Percentiles rank a stretch among this genome's conserved stretches.
Conservation (phyloP, 2,797 vertebrate species). For the Heterohyrax brucei region DNA sequence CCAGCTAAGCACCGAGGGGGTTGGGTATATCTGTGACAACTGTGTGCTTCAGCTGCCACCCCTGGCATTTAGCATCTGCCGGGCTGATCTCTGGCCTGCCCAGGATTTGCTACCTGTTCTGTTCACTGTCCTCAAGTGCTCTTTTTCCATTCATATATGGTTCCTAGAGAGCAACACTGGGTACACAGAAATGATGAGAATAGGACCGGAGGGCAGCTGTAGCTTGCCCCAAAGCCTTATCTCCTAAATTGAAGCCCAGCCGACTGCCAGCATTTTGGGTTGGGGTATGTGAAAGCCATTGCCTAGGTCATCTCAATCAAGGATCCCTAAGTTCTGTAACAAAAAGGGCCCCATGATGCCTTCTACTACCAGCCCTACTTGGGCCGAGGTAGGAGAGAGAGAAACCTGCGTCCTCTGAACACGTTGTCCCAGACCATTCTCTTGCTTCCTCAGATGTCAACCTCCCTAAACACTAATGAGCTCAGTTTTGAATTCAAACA, state of each 20-base stretch:
- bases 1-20: background rate
- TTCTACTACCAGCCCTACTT: accelerated
- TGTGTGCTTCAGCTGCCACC: background rate
- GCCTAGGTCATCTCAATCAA: background rate
- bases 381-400: accelerated
- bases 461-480: background rate
- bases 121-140: background rate
- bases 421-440: background rate
- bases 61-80: background rate
- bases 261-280: background rate
- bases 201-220: background rate
- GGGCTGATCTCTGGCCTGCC: too few species aligned
- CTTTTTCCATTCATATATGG: background rate
- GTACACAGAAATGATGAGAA: background rate
- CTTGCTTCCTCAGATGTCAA: background rate
- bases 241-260: background rate
- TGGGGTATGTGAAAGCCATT: background rate
- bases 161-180: background rate
- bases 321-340: background rate
- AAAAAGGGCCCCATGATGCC: background rate
- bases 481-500: background rate
- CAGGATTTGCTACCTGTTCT: background rate
- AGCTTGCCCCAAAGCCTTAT: background rate
- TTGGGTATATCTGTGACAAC: background rate
- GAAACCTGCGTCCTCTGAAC: background rate